These are phyloP conservation scores for Pterostichus madidus DNA, from an alignment of 2,888 invertebrate species.

Conservation along the genomic window DNA sequence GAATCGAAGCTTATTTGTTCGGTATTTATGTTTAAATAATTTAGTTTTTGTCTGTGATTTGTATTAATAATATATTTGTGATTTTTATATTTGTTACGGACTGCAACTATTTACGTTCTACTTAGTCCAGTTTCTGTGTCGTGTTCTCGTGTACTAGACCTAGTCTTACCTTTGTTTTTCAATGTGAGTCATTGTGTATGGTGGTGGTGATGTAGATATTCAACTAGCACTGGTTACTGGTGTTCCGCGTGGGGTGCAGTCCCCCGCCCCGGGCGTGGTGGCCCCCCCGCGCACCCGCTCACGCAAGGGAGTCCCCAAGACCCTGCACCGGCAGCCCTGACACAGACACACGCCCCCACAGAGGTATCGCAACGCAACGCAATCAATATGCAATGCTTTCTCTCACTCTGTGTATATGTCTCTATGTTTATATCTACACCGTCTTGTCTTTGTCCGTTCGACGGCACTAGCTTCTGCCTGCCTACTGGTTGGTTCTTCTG, in stretches of 20 bases:
- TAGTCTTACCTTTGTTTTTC: slow-evolving; percentile 14
- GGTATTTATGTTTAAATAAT: no score
- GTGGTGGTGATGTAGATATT: slow-evolving; percentile 66
- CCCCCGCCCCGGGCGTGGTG: slow-evolving; percentile 64
- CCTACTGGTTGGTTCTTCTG: slow-evolving; percentile 55
- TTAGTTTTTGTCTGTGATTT: no score
- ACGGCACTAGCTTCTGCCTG: slow-evolving; percentile 56
- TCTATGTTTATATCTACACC: slow-evolving; percentile 14
- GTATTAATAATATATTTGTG: background rate
- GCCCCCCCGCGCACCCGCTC: slow-evolving; percentile 63
- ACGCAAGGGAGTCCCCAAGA: slow-evolving; percentile 57
- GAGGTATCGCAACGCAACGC: slow-evolving; percentile 59
- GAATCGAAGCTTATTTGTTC: no score
- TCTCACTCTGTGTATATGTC: slow-evolving; percentile 16
- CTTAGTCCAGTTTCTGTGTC: slow-evolving; percentile 22
- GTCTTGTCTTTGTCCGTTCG: slow-evolving; percentile 18
- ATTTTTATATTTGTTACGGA: background rate
- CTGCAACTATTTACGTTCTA: background rate
- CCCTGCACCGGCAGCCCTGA: slow-evolving; percentile 66
- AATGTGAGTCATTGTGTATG: slow-evolving; percentile 49
- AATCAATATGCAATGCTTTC: slow-evolving; percentile 10
- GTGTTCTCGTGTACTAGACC: background rate
- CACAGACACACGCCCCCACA: slow-evolving; percentile 65
- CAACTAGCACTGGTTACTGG: slow-evolving; percentile 63
- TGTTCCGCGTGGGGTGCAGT: slow-evolving; percentile 57